Evolutionary conservation across 2,888 invertebrate genomes (phyloP).

Genomic region (Aphrophora alni): DNA sequence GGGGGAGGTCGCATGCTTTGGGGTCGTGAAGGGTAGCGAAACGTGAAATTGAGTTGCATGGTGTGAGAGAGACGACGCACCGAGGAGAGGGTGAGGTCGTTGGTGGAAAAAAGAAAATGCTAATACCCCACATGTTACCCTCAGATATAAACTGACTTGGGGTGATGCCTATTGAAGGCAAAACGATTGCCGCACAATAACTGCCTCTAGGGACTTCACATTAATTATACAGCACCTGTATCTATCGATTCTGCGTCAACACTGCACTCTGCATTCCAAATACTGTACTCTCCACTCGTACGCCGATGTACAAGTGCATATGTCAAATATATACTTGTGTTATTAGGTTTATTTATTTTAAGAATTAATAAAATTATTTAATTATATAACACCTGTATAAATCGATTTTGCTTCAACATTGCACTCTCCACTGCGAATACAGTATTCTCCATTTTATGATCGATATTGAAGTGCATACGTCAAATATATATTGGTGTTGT

Average conservation of each 20-base stretch:
- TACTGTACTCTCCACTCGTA: too few relatives aligned
- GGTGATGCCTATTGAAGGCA: constrained; percentile 25
- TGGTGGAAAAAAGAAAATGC: constrained; percentile 41
- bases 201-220: constrained; percentile 25
- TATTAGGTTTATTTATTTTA: too few relatives aligned
- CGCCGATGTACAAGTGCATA: too few relatives aligned
- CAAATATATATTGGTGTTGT: too few relatives aligned
- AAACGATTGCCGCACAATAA: constrained; percentile 35
- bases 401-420: too few relatives aligned
- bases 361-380: too few relatives aligned
- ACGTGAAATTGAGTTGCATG: constrained; percentile 51
- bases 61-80: constrained; percentile 23
- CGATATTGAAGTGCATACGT: too few relatives aligned
- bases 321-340: too few relatives aligned
- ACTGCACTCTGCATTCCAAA: too few relatives aligned
- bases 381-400: too few relatives aligned
- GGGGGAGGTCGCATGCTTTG: constrained; percentile 40
- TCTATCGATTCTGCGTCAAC: neutral
- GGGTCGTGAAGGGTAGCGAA: constrained; percentile 47
- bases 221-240: constrained; percentile 36
- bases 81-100: constrained; percentile 20
- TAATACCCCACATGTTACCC: constrained; percentile 42
- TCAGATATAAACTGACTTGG: constrained; percentile 29
- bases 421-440: too few relatives aligned
- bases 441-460: too few relatives aligned